Percentiles rank a stretch among this genome's conserved stretches.
phyloP scores from a whole-genome alignment of 2,888 invertebrate genomes.

The Tetragonula carbonaria region DNA sequence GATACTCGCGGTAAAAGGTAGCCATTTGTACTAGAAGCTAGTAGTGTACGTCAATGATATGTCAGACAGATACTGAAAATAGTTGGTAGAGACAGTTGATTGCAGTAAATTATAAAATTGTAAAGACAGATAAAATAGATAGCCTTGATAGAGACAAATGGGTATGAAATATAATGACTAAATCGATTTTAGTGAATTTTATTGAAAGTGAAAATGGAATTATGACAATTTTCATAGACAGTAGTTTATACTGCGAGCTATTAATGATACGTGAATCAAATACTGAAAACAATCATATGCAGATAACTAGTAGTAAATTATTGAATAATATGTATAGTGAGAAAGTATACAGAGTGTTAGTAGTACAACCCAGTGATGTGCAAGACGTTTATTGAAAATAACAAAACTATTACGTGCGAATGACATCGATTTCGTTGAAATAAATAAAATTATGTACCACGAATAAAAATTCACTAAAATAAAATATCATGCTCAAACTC shows the following conservation, averaged over 20 bases:
- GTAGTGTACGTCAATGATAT: neutral
- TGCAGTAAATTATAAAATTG: neutral
- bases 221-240: neutral
- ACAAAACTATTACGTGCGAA: too few species aligned
- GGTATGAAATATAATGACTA: neutral
- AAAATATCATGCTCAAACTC: too few species aligned
- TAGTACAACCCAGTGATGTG: neutral
- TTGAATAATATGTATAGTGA: neutral
- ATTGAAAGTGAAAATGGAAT: neutral
- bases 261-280: neutral
- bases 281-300: neutral
- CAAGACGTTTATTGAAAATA: too few species aligned
- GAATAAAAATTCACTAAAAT: too few species aligned
- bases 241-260: neutral
- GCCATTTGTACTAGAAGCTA: neutral
- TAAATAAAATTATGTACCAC: too few species aligned
- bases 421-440: too few species aligned
- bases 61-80: neutral
- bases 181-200: neutral
- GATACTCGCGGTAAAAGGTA: neutral
- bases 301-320: neutral
- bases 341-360: neutral
- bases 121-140: neutral
- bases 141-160: neutral
- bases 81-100: neutral